Evolutionary conservation across 2,888 invertebrate species (phyloP).

Genomic region (Lasioglossum pauxillum): DNA sequence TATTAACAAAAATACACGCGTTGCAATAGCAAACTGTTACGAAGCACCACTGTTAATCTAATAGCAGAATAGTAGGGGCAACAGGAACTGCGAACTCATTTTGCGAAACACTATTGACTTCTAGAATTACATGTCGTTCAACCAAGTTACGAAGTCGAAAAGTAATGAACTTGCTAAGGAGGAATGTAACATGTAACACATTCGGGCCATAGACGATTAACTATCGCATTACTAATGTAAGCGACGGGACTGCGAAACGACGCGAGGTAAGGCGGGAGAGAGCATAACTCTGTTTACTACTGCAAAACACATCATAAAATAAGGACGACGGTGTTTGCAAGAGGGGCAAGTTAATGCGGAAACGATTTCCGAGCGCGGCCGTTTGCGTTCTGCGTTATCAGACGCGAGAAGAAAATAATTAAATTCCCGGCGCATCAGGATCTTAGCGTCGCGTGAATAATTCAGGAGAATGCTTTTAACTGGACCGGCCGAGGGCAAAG

Average conservation of each 20-base stretch:
- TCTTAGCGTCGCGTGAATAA: conserved; percentile 65
- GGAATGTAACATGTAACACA: not conserved
- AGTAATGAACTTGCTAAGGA: too few species aligned
- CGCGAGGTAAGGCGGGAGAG: too few species aligned
- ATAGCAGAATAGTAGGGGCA: not conserved
- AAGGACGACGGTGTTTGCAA: conserved; percentile 10
- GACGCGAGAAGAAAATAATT: conserved; percentile 49
- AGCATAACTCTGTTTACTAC: not conserved
- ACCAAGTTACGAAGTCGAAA: too few species aligned
- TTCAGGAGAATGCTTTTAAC: conserved; percentile 71
- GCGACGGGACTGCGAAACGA: not conserved
- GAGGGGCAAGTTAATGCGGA: conserved; percentile 13
- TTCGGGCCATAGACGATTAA: not conserved
- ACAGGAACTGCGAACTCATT: not conserved
- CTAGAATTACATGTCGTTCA: too few species aligned
- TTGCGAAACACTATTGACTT: not conserved
- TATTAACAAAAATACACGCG: not conserved
- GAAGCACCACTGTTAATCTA: not conserved
- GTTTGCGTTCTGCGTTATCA: conserved; percentile 31
- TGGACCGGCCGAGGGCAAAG: conserved; percentile 34
- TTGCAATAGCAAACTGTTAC: not conserved
- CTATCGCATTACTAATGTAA: not conserved
- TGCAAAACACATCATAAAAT: not conserved
- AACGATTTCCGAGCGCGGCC: not conserved
- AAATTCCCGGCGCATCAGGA: conserved; percentile 49